phyloP scores from a whole-genome alignment of 2,797 vertebrate genomes.

The Manis crassicaudata region DNA sequence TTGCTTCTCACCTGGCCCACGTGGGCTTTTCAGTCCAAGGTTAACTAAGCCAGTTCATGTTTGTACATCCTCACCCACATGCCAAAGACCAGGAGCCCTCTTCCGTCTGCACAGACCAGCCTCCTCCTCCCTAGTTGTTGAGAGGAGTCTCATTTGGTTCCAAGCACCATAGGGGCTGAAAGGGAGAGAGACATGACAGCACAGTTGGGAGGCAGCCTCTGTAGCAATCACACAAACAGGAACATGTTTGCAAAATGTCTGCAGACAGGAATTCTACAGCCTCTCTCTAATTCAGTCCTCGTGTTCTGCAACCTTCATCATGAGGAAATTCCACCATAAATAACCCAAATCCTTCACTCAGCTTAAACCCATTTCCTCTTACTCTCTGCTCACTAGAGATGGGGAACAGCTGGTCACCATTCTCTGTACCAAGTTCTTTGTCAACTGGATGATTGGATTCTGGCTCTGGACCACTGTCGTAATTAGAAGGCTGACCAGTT shows the following conservation, averaged over 20 bases:
- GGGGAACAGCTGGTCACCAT: conserved; percentile 73
- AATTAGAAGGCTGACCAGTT: conserved; percentile 67
- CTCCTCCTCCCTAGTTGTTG: not conserved
- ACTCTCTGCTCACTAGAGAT: conserved; percentile 66
- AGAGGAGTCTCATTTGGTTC: not conserved
- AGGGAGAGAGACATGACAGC: not conserved
- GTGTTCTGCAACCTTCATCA: conserved; percentile 63
- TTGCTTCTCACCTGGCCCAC: not conserved
- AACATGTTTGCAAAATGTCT: conserved; percentile 52
- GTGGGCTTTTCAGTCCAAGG: not conserved
- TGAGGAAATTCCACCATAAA: conserved; percentile 73
- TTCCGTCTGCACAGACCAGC: not conserved
- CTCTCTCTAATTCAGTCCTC: conserved; percentile 66
- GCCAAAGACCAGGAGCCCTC: rapidly evolving
- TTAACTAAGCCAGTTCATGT: not conserved
- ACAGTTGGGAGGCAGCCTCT: not conserved
- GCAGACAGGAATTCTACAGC: conserved; percentile 33
- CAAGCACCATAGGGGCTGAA: not conserved
- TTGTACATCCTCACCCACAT: not conserved
- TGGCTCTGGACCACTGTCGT: conserved; percentile 61
- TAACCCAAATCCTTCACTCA: conserved; percentile 78
- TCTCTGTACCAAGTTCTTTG: conserved; percentile 49
- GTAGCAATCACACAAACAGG: not conserved
- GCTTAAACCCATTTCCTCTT: conserved; percentile 79
- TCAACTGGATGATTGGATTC: conserved; percentile 69